Evolutionary conservation across 2,888 invertebrate genomes (phyloP).

Genomic region (Drosophila differens): DNA sequence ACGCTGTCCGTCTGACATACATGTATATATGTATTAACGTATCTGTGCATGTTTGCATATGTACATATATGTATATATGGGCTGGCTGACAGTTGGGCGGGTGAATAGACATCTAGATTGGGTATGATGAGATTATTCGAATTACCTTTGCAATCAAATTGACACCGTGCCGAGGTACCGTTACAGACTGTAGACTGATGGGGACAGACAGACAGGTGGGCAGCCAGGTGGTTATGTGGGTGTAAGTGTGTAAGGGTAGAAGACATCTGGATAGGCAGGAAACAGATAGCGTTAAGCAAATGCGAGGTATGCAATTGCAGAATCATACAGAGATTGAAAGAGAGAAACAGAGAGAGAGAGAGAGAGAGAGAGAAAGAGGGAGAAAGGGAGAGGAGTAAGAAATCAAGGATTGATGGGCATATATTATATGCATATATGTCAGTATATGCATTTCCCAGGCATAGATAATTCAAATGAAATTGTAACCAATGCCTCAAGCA

Average conservation of each 20-base stretch:
- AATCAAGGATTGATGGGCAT: conserved; percentile 13
- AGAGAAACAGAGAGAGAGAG: neutral
- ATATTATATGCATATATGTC: neutral
- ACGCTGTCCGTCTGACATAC: conserved; percentile 27
- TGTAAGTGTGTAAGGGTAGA: neutral
- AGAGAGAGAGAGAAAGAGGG: neutral
- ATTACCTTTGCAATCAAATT: conserved; percentile 80
- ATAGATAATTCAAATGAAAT: conserved; percentile 39
- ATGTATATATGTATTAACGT: neutral
- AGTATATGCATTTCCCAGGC: neutral
- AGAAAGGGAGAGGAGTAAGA: neutral
- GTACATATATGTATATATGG: neutral
- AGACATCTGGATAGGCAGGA: conserved; percentile 45
- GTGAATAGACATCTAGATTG: conserved; percentile 46
- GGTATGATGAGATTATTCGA: conserved; percentile 80
- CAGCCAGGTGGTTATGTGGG: neutral
- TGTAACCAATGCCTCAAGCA: conserved; percentile 16
- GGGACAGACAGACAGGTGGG: conserved; percentile 22
- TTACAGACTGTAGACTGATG: conserved; percentile 35
- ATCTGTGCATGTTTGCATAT: neutral
- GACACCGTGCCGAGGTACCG: conserved; percentile 67
- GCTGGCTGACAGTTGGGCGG: conserved; percentile 28
- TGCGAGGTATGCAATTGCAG: conserved; percentile 17
- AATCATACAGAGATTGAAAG: neutral
- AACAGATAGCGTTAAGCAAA: conserved; percentile 33